Evolutionary conservation across 1,140 invertebrate genomes (phyloP), one percentile per base, ranked within the genome.

Genomic region (Drosophila nikananu): DNA sequence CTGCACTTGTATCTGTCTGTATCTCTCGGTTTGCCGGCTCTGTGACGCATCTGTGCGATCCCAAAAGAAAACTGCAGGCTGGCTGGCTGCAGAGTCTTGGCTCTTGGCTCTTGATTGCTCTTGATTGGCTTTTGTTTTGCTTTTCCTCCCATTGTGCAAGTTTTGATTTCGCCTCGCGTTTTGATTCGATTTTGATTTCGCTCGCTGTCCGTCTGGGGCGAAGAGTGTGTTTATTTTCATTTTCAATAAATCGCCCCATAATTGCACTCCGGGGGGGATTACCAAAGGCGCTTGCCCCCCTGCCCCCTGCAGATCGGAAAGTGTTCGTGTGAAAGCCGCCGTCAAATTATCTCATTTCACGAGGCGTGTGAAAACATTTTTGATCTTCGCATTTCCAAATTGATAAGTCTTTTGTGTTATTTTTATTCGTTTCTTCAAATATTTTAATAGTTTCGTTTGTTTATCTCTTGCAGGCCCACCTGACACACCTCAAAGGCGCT

Each of bases 351-450:
- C 67, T 68, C 39, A 71, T 71, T 71, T 68, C 66, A 75, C 71
- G 77, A 73, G 59, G 59, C 84, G 81, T 81, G 81, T 89, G 73
- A 87, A 89, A 61, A 72, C 73, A 78, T 27, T 81, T 83, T 80
- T 60, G 51, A 58, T 62, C 66, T 77, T 68, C 62, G 67, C 65
- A 86, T 80, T 73, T 86, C 70, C 77, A 79, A 76, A 74, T 70
- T 55, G 52, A 86, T 82, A 60, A 59, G 68, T 86, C 51, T 68
- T 52, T 25, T 76, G 37, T 52, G n/a, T 32, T 52, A 13, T 32
- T 51, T 52, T 19, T 32, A 52, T 52, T 3, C 49, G 21, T 68
- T 59, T 65, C 44, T 48, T 21, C 42, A 86, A 73, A 74, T 80
- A 80, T 83, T 86, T 87, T 65, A 83, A 80, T 83, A 51, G 67